These are phyloP conservation scores for Nyleta sp. DNA, from an alignment of 2,888 invertebrate genomes.

Conservation along the genomic window DNA sequence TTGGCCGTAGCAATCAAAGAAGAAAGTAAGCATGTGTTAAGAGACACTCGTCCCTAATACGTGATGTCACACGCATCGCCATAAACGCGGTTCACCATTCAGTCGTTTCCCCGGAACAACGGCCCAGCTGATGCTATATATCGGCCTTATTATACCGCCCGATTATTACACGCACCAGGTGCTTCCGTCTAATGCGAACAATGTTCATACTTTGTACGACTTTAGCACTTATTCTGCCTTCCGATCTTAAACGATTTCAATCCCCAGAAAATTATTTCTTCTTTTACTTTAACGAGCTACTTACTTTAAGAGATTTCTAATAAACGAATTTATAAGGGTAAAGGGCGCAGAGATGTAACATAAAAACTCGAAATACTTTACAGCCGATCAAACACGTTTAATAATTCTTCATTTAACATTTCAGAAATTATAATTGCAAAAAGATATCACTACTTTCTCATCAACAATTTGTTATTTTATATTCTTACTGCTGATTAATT, in stretches of 20 bases:
- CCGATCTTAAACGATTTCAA: neutral
- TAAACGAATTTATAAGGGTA: no score
- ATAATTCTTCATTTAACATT: no score
- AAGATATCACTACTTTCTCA: no score
- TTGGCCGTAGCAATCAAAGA: slow-evolving; percentile 35
- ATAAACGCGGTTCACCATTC: slow-evolving; percentile 23
- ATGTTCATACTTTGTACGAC: slow-evolving; percentile 10
- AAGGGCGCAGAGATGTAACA: no score
- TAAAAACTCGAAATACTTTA: no score
- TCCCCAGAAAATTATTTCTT: slow-evolving; percentile 4
- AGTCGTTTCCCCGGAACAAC: slow-evolving; percentile 10
- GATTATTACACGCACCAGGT: slow-evolving; percentile 49
- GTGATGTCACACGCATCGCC: slow-evolving; percentile 67
- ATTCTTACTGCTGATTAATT: no score
- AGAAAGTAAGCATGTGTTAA: slow-evolving; percentile 52
- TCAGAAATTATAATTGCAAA: no score
- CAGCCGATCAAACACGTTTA: no score
- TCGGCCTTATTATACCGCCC: slow-evolving; percentile 37
- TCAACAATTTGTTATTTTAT: no score
- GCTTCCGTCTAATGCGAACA: slow-evolving; percentile 35
- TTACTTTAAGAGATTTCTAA: no score
- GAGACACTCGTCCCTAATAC: slow-evolving; percentile 73
- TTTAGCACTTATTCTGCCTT: slow-evolving; percentile 21
- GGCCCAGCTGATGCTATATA: slow-evolving; percentile 24
- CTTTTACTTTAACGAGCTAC: neutral